Evolutionary conservation across 2,888 invertebrate species (phyloP), one percentile per base, ranked within the genome.

Genomic region (Merodon equestris): DNA sequence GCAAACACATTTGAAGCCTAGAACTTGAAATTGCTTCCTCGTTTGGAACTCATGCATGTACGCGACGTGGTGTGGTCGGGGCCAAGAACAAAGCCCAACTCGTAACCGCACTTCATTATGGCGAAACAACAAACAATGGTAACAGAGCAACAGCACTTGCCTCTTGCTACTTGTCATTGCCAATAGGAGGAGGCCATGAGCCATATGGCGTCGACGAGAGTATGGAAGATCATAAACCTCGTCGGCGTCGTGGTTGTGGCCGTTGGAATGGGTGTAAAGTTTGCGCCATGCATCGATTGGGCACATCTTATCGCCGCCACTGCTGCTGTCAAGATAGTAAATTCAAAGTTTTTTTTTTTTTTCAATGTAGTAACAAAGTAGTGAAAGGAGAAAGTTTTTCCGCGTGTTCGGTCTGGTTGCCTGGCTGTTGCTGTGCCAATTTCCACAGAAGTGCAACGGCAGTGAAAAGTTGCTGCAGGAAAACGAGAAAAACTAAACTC

Each of bases 341-440:
- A 71, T 66, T 75, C 64, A 14, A 58, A 58, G 64, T 54, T n/a
- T 27, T 27, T 2, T 27, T 27, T 2, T 27, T 27, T 2, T 27
- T 27, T 2, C 3, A 27, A 7, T 27, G 7, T 40, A 58, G 17
- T 60, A 50, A 34, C 38, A 17, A 18, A n/a, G 9, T 34, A 66
- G 76, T 76, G 76, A 76, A 76, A 76, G 76, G 71, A 71, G 76
- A 76, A 76, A 76, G 76, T 76, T 76, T 76, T 57, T 7, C 15
- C 12, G 58, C 45, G 7, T 27, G 27, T 27, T 27, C 27, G n/a
- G 27, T 27, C 27, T 40, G 40, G 40, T 40, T 40, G 40, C 2
- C 48, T 38, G 44, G n/a, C 60, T 44, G 38, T 60, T 61, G 60
- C 14, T 66, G 71, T 57, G 45, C 71, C 66, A 66, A 56, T 76